These are phyloP conservation scores for Zootoca vivipara DNA, from an alignment of 2,113 vertebrate genomes.

Conservation along the genomic window DNA sequence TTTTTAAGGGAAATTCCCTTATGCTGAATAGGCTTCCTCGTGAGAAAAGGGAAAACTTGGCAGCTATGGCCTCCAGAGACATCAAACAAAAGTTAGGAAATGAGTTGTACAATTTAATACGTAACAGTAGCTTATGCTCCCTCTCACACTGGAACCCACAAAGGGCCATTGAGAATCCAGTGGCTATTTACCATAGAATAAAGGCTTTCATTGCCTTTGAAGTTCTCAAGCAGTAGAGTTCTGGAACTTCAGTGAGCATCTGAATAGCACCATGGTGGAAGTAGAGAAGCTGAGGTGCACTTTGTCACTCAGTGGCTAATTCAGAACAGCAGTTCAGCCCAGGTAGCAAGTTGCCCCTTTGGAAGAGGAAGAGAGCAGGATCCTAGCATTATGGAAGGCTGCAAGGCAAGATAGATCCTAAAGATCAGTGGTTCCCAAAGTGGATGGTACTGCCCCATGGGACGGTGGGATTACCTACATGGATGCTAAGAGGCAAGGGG, in stretches of 20 bases:
- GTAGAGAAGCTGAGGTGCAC: background rate
- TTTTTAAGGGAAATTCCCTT: too few relatives aligned
- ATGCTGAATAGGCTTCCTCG: too few relatives aligned
- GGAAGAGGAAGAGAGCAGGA: background rate
- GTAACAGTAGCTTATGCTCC: too few relatives aligned
- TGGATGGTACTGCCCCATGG: too few relatives aligned
- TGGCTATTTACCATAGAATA: too few relatives aligned
- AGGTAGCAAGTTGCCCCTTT: background rate
- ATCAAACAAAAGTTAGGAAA: background rate
- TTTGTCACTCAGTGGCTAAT: background rate
- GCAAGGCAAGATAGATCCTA: too few relatives aligned
- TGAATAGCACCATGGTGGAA: background rate
- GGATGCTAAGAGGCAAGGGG: too few relatives aligned
- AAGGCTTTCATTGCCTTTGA: background rate
- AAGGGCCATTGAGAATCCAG: background rate
- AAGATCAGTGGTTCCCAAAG: too few relatives aligned
- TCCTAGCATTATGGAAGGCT: background rate
- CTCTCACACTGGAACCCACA: background rate
- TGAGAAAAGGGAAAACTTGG: too few relatives aligned
- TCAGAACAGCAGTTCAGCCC: too few relatives aligned
- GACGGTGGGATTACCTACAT: too few relatives aligned
- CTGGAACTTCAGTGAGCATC: slow-evolving; percentile 8
- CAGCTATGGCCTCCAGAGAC: background rate
- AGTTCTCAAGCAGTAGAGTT: background rate
- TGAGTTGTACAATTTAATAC: too few relatives aligned